These are phyloP conservation scores for Dasyurus viverrinus DNA, from an alignment of 2,113 vertebrate genomes.

Conservation along the genomic window DNA sequence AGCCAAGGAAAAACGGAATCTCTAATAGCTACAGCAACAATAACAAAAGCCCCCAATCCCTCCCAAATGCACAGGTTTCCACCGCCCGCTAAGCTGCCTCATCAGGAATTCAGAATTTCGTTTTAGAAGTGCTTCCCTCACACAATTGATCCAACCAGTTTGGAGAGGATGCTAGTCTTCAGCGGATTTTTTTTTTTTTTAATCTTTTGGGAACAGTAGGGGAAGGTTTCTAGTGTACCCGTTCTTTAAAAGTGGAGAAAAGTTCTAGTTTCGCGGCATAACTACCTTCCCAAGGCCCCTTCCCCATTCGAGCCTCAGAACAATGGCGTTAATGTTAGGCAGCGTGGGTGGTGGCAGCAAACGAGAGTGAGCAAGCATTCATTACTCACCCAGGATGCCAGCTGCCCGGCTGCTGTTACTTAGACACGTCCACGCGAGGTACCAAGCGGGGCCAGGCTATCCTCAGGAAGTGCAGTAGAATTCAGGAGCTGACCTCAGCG, in stretches of 20 bases:
- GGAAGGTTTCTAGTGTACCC: conserved; percentile 12
- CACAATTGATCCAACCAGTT: conserved; percentile 8
- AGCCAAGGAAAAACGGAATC: neutral
- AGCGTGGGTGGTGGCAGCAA: neutral
- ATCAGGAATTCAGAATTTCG: conserved; percentile 40
- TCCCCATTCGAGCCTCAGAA: conserved; percentile 38
- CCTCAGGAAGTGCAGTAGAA: conserved; percentile 78
- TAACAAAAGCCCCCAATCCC: neutral
- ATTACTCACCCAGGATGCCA: conserved; percentile 66
- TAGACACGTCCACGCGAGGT: conserved; percentile 55
- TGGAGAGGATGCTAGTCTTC: neutral
- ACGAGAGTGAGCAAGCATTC: neutral
- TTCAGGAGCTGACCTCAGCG: conserved; percentile 83
- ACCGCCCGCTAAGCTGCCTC: conserved; percentile 1
- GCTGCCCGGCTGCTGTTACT: conserved; percentile 43
- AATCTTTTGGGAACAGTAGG: neutral
- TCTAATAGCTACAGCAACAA: neutral
- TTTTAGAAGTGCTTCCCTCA: conserved; percentile 57
- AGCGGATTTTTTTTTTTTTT: neutral
- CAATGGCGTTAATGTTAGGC: conserved; percentile 55
- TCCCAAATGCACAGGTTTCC: conserved; percentile 9
- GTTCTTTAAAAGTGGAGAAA: conserved; percentile 36
- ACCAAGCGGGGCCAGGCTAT: conserved; percentile 74
- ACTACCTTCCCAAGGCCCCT: neutral
- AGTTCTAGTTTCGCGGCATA: conserved; percentile 24